Percentiles rank a stretch among this genome's conserved stretches.
Conservation (phyloP, 2,888 invertebrate species). For the Andrena dorsata region DNA sequence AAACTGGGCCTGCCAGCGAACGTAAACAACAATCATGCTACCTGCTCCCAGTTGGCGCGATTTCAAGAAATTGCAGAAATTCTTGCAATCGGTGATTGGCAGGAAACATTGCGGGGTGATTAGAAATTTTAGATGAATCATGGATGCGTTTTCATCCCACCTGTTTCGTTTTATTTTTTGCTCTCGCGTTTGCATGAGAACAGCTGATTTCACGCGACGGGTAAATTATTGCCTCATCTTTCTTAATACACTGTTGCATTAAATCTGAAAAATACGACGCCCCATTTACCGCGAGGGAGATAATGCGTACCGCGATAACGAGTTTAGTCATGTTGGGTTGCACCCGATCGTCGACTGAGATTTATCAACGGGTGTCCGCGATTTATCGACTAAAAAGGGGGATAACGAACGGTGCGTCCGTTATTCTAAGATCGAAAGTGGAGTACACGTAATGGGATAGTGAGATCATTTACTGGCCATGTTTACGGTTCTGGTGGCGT, state of each 20-base stretch:
- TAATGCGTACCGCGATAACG: slow-evolving; percentile 17
- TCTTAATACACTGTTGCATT: neutral
- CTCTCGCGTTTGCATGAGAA: neutral
- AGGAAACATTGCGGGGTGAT: too few species aligned
- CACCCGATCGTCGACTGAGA: slow-evolving; percentile 7
- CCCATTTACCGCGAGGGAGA: slow-evolving; percentile 16
- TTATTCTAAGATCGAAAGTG: slow-evolving; percentile 7
- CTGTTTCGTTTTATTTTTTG: neutral
- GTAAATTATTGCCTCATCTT: slow-evolving; percentile 11
- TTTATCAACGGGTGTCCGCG: slow-evolving; percentile 11
- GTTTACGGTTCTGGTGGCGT: slow-evolving; percentile 7
- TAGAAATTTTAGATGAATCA: neutral
- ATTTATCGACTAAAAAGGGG: neutral
- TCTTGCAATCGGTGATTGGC: neutral
- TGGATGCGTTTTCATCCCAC: too few species aligned
- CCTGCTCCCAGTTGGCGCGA: neutral
- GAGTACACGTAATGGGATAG: neutral
- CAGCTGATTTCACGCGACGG: neutral
- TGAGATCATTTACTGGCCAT: slow-evolving; percentile 13
- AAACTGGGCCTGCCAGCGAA: slow-evolving; percentile 1
- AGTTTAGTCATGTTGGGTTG: slow-evolving; percentile 28
- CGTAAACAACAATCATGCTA: slow-evolving; percentile 17
- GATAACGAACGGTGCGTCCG: neutral
- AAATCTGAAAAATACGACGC: neutral
- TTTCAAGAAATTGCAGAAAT: neutral